A percentile compares a stretch with the other conserved stretches of the same genome.
Conservation (phyloP, 2,888 invertebrate genomes). For the Drosophila nigricruria region DNA sequence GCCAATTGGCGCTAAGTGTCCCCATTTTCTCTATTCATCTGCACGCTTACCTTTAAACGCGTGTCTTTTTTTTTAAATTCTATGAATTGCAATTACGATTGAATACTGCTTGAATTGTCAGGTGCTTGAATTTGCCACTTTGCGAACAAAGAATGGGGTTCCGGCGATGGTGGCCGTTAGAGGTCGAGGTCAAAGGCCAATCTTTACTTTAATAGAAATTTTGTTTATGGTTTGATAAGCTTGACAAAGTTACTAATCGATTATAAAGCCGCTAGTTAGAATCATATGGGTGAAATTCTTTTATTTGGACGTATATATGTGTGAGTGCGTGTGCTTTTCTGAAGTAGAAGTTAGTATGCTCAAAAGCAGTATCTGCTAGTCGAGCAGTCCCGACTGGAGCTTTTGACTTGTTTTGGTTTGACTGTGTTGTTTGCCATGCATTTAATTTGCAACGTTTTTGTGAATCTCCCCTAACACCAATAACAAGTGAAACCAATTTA, state of each 20-base stretch:
- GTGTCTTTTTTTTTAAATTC: neutral
- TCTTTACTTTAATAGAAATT: no score
- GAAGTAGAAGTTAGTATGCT: neutral
- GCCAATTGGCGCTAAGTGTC: neutral
- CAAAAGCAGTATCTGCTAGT: neutral
- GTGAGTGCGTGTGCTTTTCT: neutral
- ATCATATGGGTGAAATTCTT: no score
- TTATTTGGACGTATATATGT: neutral
- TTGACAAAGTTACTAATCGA: no score
- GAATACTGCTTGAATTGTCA: neutral
- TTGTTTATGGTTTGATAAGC: no score
- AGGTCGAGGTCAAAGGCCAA: neutral
- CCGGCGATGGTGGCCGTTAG: neutral
- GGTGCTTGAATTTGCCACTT: neutral
- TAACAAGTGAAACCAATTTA: constrained; percentile 50
- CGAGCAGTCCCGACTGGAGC: neutral
- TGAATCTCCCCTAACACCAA: neutral
- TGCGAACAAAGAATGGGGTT: no score
- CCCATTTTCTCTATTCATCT: neutral
- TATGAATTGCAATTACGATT: neutral
- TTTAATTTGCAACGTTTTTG: constrained; percentile 13
- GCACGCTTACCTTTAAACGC: neutral
- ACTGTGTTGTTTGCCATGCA: constrained; percentile 7
- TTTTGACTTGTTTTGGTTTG: neutral
- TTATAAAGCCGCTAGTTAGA: no score